These are phyloP conservation scores for Corticium candelabrum DNA, from an alignment of 37 sponge, comb jelly and placozoan species.

Conservation along the genomic window DNA sequence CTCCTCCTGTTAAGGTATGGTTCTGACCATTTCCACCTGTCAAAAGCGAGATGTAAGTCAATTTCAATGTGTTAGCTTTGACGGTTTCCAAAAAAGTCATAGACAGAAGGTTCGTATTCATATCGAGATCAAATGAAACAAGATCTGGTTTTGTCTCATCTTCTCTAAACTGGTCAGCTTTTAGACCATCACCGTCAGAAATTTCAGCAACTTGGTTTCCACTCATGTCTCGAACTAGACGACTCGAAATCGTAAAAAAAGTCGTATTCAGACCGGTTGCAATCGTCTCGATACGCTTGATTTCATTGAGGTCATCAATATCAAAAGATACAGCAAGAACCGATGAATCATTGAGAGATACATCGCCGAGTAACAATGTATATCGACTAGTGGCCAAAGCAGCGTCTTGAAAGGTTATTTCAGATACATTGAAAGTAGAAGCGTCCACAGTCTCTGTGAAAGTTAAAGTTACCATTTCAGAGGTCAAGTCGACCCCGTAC, in stretches of 20 bases:
- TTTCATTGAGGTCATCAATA: constrained; percentile 55
- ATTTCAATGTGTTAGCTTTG: constrained; percentile 27
- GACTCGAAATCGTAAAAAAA: not conserved
- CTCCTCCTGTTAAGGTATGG: constrained; percentile 66
- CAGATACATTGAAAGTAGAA: constrained; percentile 36
- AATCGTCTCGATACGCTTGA: constrained; percentile 43
- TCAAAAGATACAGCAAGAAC: constrained; percentile 32
- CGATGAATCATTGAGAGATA: constrained; percentile 48
- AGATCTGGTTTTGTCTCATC: constrained; percentile 45
- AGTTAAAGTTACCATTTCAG: constrained; percentile 51
- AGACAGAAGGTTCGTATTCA: constrained; percentile 48
- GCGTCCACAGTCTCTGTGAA: constrained; percentile 78
- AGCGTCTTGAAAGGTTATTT: constrained; percentile 36
- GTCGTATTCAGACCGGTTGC: constrained; percentile 20
- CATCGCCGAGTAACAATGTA: constrained; percentile 34
- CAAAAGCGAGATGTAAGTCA: constrained; percentile 44
- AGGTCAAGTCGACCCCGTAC: constrained; percentile 56
- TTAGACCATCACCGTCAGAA: constrained; percentile 5
- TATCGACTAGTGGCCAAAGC: not conserved
- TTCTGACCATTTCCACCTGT: not conserved
- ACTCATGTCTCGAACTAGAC: constrained; percentile 60
- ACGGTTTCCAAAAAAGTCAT: constrained; percentile 85
- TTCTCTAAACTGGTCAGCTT: constrained; percentile 25
- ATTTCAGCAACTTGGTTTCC: constrained; percentile 25
- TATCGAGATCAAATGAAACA: constrained; percentile 54